These are phyloP conservation scores for Odontesthes bonariensis DNA, from an alignment of 2,113 vertebrate genomes.

Conservation along the genomic window DNA sequence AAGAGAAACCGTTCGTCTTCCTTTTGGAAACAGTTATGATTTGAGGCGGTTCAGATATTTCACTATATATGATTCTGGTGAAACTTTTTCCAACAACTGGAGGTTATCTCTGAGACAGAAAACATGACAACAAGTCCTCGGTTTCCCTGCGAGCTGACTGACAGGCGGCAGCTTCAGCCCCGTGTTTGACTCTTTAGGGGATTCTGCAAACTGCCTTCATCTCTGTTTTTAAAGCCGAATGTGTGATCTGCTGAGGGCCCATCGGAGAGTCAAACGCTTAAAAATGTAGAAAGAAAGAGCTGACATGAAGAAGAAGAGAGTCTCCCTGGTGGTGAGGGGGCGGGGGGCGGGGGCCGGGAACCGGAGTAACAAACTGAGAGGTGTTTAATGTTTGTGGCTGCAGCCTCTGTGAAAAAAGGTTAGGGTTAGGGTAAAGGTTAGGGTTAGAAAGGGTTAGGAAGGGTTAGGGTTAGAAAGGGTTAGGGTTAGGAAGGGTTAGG, in stretches of 20 bases:
- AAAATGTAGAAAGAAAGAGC: slow-evolving; percentile 21
- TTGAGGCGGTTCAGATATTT: background rate
- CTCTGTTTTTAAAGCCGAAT: slow-evolving; percentile 13
- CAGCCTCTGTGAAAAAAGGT: too few relatives aligned
- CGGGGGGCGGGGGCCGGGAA: too few relatives aligned
- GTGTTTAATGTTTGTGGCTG: too few relatives aligned
- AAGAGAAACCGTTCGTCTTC: slow-evolving; percentile 61
- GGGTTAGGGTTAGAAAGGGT: too few relatives aligned
- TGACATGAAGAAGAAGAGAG: background rate
- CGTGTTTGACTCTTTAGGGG: slow-evolving; percentile 90
- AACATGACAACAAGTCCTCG: background rate
- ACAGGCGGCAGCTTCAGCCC: slow-evolving; percentile 32
- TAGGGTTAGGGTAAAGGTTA: too few relatives aligned
- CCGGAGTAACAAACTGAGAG: too few relatives aligned
- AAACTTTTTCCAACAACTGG: background rate
- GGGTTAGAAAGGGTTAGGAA: too few relatives aligned
- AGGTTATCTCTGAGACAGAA: slow-evolving; percentile 18
- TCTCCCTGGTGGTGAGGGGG: too few relatives aligned
- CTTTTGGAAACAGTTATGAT: slow-evolving; percentile 30
- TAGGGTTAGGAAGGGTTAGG: too few relatives aligned
- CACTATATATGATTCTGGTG: too few relatives aligned
- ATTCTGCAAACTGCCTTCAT: slow-evolving; percentile 56
- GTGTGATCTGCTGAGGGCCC: background rate
- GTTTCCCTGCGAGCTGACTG: too few relatives aligned
- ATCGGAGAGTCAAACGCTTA: slow-evolving; percentile 1